Evolutionary conservation across 2,888 invertebrate genomes (phyloP), one percentile per base, ranked within the genome.

Genomic region (Tetramorium bicarinatum): DNA sequence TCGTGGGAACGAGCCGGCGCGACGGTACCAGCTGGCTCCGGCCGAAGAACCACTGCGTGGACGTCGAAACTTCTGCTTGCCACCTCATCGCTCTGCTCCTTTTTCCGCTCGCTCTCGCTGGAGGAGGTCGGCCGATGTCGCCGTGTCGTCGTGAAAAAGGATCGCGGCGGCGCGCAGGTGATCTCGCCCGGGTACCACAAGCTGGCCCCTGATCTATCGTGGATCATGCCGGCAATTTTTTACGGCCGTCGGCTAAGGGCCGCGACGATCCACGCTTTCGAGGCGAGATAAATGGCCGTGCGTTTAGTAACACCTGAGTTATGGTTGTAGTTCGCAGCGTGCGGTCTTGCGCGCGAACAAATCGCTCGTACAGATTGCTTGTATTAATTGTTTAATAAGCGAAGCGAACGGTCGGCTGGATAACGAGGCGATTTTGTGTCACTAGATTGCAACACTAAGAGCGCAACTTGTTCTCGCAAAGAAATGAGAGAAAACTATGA

Each of bases 1-100:
- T 87, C 90, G 90, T 90, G 90, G 90, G 90, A 90, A 90, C 87
- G 62, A 49, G 56, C 72, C 74, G 64, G 66, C 59, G 61, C 25
- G 13, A 0, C 29, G 29, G 29, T 49, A 61, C 49, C 52, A 18
- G 54, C 75, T 66, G 64, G 25, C 44, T 82, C 11, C 49, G 38
- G 61, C 11, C 49, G 47, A 52, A 52, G 38, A 52, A 61, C 49
- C 61, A 54, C 34, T 21, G 69, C 18, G 29, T 4, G 61, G 34
- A 47, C 21, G 4, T 18, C n/a, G 25, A 71, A 21, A 56, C 72
- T 59, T 79, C 72, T 21, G 49, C 79, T 79, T 56, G 71, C 69
- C 56, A 59, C 61, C 69, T 62, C 64, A 3, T 21, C n/a, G 38
- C 7, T 29, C n/a, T n/a, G 29, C 41, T 66, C 11, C 38, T 41